These are phyloP conservation scores for Syritta pipiens DNA, from an alignment of 2,888 invertebrate species.

Conservation along the genomic window DNA sequence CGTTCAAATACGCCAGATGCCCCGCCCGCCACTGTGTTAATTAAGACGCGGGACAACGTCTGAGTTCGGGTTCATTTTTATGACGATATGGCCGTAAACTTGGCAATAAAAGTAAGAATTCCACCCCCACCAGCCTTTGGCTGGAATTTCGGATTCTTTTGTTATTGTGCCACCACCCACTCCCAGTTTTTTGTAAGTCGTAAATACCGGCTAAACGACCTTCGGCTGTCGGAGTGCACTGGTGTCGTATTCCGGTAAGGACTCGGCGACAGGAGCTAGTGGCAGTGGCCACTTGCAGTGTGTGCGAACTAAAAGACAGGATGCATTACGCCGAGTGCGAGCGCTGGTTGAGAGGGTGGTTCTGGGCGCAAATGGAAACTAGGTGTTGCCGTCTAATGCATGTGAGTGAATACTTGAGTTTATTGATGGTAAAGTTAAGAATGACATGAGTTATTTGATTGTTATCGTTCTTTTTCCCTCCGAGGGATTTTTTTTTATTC, in stretches of 20 bases:
- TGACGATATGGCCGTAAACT: constrained; percentile 9
- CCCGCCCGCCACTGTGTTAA: constrained; percentile 6
- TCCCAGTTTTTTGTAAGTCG: constrained; percentile 9
- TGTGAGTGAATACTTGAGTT: constrained; percentile 3
- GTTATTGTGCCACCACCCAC: neutral
- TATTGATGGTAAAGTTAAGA: constrained; percentile 36
- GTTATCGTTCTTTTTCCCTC: constrained; percentile 4
- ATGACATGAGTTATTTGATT: constrained; percentile 40
- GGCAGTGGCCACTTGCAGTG: neutral
- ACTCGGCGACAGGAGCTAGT: neutral
- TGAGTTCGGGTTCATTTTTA: constrained; percentile 8
- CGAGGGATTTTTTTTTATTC: neutral
- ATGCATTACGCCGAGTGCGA: constrained; percentile 26
- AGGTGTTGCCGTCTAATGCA: neutral
- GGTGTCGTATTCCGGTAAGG: neutral
- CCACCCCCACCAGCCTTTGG: neutral
- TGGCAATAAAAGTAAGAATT: neutral
- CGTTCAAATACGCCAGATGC: neutral
- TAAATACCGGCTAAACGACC: constrained; percentile 36
- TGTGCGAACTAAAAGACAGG: neutral
- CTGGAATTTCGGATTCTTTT: neutral
- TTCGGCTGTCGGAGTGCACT: constrained; percentile 19
- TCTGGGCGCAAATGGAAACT: neutral
- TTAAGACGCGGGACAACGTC: constrained; percentile 3
- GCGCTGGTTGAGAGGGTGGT: neutral